A percentile compares a stretch with the other conserved stretches of the same genome.
phyloP scores from a whole-genome alignment of 2,888 invertebrate genomes.

The Lysandra coridon region DNA sequence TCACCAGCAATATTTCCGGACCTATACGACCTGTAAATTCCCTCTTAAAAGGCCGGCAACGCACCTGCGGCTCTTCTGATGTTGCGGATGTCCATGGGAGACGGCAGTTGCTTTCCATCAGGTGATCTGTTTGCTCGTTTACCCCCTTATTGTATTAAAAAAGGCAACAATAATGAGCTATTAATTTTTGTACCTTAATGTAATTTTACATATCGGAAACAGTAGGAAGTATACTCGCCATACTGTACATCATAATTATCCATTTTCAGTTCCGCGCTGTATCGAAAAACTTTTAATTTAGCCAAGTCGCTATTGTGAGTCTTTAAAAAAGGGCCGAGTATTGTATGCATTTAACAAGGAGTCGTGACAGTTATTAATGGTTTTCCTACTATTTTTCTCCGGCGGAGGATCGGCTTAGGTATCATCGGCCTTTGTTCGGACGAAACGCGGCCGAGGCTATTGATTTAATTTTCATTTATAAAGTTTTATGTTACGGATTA shows the following conservation, averaged over 20 bases:
- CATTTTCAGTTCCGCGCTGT: slow-evolving; percentile 73
- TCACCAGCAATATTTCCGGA: no score
- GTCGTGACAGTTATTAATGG: slow-evolving; percentile 78
- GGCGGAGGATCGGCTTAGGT: slow-evolving; percentile 73
- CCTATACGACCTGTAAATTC: no score
- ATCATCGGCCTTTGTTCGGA: slow-evolving; percentile 65
- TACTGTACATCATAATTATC: slow-evolving; percentile 68
- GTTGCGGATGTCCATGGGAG: no score
- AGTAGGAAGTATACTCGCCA: slow-evolving; percentile 42
- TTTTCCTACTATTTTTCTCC: slow-evolving; percentile 77
- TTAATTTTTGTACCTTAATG: no score
- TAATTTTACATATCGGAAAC: neutral
- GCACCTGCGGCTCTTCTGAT: no score
- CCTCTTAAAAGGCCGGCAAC: no score
- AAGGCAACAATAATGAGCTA: no score
- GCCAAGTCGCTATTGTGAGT: slow-evolving; percentile 77
- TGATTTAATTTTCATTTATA: slow-evolving; percentile 38
- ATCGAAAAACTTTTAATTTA: slow-evolving; percentile 81
- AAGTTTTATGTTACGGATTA: neutral
- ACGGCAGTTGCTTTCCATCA: no score
- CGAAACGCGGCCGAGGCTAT: slow-evolving; percentile 39
- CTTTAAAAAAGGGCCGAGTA: slow-evolving; percentile 78
- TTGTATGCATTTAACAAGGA: slow-evolving; percentile 81
- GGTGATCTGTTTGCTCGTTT: no score
- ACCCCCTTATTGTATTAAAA: no score